Percentiles rank a stretch among this genome's conserved stretches.
These are phyloP conservation scores for Oconnorella tubifera DNA, from an alignment of 2,888 invertebrate genomes.

Conservation along the genomic window DNA sequence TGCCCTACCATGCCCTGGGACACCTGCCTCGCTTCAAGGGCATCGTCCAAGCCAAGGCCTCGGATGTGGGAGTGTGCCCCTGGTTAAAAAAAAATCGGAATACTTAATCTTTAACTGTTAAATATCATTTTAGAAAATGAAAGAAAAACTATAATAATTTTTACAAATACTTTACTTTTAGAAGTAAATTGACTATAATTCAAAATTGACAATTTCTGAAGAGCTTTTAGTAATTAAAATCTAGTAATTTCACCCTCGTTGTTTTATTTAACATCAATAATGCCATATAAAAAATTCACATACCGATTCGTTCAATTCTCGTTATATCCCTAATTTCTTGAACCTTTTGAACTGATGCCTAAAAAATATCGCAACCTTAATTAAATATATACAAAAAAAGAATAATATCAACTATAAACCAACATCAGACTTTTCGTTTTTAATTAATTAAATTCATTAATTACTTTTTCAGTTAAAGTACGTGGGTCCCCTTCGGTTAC, in stretches of 20 bases:
- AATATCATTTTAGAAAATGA: background rate
- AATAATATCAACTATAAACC: background rate
- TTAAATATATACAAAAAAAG: background rate
- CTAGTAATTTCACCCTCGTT: no score
- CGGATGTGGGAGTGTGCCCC: conserved; percentile 97
- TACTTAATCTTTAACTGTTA: background rate
- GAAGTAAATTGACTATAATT: background rate
- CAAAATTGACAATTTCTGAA: background rate
- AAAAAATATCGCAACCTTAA: conserved; percentile 14
- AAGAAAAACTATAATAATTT: background rate
- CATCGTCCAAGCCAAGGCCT: conserved; percentile 91
- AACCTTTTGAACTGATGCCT: conserved; percentile 37
- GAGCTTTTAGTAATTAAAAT: conserved; percentile 1
- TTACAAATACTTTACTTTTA: no score
- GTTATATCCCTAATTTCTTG: conserved; percentile 39
- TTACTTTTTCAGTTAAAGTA: no score
- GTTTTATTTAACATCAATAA: no score
- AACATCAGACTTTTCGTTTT: no score
- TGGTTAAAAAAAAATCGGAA: conserved; percentile 31
- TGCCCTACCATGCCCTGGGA: conserved; percentile 96
- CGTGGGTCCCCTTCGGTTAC: no score
- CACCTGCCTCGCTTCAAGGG: conserved; percentile 80
- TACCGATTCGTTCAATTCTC: conserved; percentile 39
- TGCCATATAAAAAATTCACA: conserved; percentile 5
- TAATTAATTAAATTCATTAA: no score